Conservation (phyloP, 2,888 invertebrate species). For the Micropterix aruncella region DNA sequence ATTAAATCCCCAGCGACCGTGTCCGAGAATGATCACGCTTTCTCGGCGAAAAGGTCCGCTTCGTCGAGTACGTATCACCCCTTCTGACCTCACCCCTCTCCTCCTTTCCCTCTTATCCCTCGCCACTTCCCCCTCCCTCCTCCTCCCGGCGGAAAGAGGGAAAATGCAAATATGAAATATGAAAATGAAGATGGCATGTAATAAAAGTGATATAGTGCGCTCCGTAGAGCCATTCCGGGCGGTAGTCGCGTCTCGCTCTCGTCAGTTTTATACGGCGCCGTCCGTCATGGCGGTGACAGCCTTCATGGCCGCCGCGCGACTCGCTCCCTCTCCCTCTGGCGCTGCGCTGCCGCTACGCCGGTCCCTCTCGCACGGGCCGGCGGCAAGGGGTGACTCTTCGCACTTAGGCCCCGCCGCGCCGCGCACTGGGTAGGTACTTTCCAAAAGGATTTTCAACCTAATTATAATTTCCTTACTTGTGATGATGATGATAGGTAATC, state of each 20-base stretch:
- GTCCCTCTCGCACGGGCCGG: slow-evolving; percentile 5
- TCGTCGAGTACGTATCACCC: no score
- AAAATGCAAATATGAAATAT: slow-evolving; percentile 46
- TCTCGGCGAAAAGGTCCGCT: slow-evolving; percentile 6
- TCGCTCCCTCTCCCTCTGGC: slow-evolving; percentile 20
- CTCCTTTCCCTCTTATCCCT: slow-evolving; percentile 4
- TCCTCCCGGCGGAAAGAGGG: slow-evolving; percentile 17
- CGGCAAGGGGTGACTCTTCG: slow-evolving; percentile 20
- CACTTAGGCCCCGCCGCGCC: slow-evolving; percentile 1
- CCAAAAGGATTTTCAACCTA: no score
- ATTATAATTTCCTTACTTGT: no score
- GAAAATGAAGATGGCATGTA: slow-evolving; percentile 58
- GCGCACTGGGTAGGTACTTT: no score
- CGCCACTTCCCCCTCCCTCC: slow-evolving; percentile 1
- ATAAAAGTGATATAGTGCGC: slow-evolving; percentile 69
- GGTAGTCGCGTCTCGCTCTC: slow-evolving; percentile 44
- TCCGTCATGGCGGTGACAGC: slow-evolving; percentile 56
- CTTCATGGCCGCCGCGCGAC: slow-evolving; percentile 26
- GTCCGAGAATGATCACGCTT: not conserved
- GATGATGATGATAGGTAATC: no score
- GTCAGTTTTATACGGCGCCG: slow-evolving; percentile 62
- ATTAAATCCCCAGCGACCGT: not conserved
- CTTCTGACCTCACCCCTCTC: slow-evolving; percentile 1
- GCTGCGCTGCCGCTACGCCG: slow-evolving; percentile 12
- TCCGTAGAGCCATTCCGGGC: slow-evolving; percentile 63